Conservation (phyloP, 1,140 invertebrate species). For the Parasteatoda tepidariorum region DNA sequence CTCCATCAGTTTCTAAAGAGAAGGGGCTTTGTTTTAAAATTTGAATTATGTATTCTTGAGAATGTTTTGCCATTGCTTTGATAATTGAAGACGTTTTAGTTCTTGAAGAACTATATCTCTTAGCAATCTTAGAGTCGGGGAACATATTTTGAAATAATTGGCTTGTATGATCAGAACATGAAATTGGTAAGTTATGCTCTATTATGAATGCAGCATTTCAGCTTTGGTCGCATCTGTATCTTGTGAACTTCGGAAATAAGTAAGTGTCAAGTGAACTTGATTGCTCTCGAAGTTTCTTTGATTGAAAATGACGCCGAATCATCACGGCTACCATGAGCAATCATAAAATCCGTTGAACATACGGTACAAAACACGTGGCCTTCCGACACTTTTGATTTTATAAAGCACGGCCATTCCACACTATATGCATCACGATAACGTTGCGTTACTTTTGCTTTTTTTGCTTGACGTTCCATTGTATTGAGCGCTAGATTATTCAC, state of each 20-base stretch:
- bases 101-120: neutral
- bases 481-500: too few species aligned
- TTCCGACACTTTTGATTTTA: neutral
- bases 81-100: conserved; percentile 11
- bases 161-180: neutral
- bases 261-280: neutral
- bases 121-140: neutral
- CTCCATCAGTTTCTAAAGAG: neutral
- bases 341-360: neutral
- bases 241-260: neutral
- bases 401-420: too few species aligned
- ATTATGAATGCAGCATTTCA: neutral
- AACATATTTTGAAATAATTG: conserved; percentile 9
- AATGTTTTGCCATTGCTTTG: neutral
- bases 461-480: too few species aligned
- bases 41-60: neutral
- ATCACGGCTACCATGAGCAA: neutral
- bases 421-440: too few species aligned
- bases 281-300: neutral
- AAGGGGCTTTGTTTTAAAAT: neutral
- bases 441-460: too few species aligned
- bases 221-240: neutral
- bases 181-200: neutral
- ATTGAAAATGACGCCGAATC: neutral
- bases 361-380: neutral